These are phyloP conservation scores for Noctilio leporinus DNA, from an alignment of 2,113 vertebrate species.

Conservation along the genomic window DNA sequence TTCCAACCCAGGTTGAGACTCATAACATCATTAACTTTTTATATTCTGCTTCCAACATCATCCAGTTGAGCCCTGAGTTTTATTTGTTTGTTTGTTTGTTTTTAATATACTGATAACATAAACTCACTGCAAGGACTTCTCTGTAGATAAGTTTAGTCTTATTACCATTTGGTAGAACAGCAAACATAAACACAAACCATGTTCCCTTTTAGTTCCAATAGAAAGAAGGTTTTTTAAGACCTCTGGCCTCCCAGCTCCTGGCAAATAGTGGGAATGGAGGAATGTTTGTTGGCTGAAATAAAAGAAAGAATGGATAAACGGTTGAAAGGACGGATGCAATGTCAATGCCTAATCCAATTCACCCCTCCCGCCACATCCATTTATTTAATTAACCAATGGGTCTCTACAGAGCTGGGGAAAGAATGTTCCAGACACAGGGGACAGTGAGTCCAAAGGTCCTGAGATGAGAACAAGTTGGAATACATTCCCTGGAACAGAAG, in stretches of 20 bases:
- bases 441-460: background rate
- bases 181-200: background rate
- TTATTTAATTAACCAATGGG: background rate
- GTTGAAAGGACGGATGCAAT: background rate
- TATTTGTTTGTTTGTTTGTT: background rate
- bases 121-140: background rate
- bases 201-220: background rate
- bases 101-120: background rate
- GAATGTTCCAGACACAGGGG: background rate
- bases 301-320: background rate
- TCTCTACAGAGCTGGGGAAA: background rate
- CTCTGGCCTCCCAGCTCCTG: background rate
- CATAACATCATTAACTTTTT: conserved; percentile 34
- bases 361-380: background rate
- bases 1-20: background rate
- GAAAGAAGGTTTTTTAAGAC: background rate
- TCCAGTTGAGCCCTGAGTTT: background rate
- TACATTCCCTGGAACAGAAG: background rate
- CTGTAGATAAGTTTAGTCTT: background rate
- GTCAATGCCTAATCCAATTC: background rate
- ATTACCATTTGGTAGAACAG: background rate
- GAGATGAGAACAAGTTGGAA: background rate
- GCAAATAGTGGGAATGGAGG: background rate
- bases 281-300: background rate
- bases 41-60: conserved; percentile 22